Conservation (phyloP, 2,797 vertebrate genomes). For the Myripristis jacobus region DNA sequence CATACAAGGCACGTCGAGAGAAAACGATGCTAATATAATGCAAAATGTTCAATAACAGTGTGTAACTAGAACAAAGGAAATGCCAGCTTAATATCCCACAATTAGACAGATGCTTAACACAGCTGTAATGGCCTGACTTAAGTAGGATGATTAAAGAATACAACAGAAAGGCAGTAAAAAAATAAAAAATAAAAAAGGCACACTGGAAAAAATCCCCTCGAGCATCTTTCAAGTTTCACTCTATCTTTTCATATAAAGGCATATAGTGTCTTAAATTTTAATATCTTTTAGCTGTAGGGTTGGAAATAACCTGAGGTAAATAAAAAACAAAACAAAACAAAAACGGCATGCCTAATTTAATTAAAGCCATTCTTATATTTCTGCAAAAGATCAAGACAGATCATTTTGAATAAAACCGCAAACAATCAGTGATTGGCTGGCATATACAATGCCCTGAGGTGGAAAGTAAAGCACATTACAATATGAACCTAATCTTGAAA, state of each 20-base stretch:
- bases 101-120: no score
- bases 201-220: not conserved
- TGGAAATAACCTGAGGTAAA: constrained; percentile 23
- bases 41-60: not conserved
- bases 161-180: not conserved
- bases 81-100: not conserved
- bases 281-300: constrained; percentile 6
- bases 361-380: not conserved
- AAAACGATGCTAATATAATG: not conserved
- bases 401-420: not conserved
- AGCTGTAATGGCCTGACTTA: not conserved
- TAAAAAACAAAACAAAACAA: no score
- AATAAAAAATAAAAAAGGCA: not conserved
- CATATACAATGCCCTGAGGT: not conserved
- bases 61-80: not conserved
- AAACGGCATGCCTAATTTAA: constrained; percentile 31
- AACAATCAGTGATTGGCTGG: not conserved
- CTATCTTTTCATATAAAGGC: constrained; percentile 9
- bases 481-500: no score
- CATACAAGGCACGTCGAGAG: constrained; percentile 25
- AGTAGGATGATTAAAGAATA: not conserved
- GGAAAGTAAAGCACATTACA: no score
- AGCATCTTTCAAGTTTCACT: not conserved
- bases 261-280: constrained; percentile 21
- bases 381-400: not conserved